Conservation (phyloP, 2,888 invertebrate species). For the Caenorhabditis sulstoni region DNA sequence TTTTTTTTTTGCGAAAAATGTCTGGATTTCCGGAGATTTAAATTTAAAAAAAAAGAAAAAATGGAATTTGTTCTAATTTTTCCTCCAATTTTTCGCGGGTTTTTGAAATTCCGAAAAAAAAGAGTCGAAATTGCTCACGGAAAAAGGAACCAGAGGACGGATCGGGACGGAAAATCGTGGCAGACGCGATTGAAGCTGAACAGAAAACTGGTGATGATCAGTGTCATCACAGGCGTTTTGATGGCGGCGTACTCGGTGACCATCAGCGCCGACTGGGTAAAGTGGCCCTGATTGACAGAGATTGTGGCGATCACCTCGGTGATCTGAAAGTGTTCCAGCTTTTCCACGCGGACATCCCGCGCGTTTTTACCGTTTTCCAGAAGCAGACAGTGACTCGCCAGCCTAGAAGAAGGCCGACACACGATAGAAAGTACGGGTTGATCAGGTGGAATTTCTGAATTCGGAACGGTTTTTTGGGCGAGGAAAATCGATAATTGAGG, state of each 20-base stretch:
- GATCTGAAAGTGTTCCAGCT: slow-evolving; percentile 66
- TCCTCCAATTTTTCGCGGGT: too few relatives aligned
- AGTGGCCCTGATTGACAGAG: slow-evolving; percentile 56
- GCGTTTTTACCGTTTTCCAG: slow-evolving; percentile 82
- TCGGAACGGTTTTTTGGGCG: slow-evolving; percentile 69
- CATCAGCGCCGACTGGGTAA: slow-evolving; percentile 61
- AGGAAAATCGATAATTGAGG: not conserved
- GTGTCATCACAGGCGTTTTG: slow-evolving; percentile 77
- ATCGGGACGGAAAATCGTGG: slow-evolving; percentile 87
- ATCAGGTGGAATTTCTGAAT: slow-evolving; percentile 94
- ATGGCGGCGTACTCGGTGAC: slow-evolving; percentile 73
- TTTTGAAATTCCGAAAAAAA: too few relatives aligned
- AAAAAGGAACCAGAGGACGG: slow-evolving; percentile 90
- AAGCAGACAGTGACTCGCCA: slow-evolving; percentile 87
- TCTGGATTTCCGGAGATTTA: too few relatives aligned
- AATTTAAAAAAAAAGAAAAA: too few relatives aligned
- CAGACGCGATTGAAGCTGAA: slow-evolving; percentile 84
- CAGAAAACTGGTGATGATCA: slow-evolving; percentile 78
- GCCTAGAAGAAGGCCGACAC: slow-evolving; percentile 89
- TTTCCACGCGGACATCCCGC: too few relatives aligned
- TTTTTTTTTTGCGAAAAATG: too few relatives aligned
- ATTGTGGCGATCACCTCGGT: slow-evolving; percentile 66
- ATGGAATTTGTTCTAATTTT: too few relatives aligned
- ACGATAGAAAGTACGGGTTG: slow-evolving; percentile 90
- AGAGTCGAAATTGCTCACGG: too few relatives aligned